Conservation (phyloP, 2,888 invertebrate genomes). For the Philereme transversata region DNA sequence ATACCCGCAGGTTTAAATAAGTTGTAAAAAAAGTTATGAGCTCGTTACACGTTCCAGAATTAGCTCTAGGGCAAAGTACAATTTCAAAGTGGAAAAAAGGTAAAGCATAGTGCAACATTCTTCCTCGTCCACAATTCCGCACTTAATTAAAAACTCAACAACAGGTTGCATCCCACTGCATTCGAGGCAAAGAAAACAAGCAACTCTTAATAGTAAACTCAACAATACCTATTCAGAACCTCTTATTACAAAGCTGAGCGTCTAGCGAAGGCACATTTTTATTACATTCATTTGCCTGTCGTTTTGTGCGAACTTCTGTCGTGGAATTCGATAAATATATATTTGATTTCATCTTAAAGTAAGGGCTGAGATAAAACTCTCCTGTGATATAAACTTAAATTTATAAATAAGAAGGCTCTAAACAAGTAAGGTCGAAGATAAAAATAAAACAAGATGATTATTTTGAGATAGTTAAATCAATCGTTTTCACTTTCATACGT, state of each 20-base stretch:
- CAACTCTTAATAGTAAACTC: conserved; percentile 35
- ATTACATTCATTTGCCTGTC: conserved; percentile 15
- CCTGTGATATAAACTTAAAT: too few relatives aligned
- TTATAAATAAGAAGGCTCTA: too few relatives aligned
- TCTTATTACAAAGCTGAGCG: conserved; percentile 26
- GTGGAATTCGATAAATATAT: conserved; percentile 4
- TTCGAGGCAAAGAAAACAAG: conserved; percentile 41
- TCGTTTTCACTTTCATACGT: too few relatives aligned
- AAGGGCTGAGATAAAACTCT: too few relatives aligned
- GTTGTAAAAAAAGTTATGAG: conserved; percentile 6
- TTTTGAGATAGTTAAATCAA: too few relatives aligned
- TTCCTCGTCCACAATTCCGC: conserved; percentile 43
- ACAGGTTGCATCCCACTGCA: conserved; percentile 67
- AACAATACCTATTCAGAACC: conserved; percentile 35
- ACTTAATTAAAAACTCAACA: conserved; percentile 79
- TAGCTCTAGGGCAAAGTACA: conserved; percentile 48
- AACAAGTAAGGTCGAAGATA: too few relatives aligned
- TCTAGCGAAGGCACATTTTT: conserved; percentile 21
- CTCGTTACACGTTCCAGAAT: conserved; percentile 24
- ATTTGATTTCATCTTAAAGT: background rate
- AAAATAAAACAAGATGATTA: too few relatives aligned
- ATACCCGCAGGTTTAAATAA: too few relatives aligned
- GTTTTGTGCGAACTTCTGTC: conserved; percentile 6
- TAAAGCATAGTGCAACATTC: conserved; percentile 51
- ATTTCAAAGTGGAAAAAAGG: conserved; percentile 48